Conservation (phyloP, 2,797 vertebrate genomes). For the Thunnus albacares region DNA sequence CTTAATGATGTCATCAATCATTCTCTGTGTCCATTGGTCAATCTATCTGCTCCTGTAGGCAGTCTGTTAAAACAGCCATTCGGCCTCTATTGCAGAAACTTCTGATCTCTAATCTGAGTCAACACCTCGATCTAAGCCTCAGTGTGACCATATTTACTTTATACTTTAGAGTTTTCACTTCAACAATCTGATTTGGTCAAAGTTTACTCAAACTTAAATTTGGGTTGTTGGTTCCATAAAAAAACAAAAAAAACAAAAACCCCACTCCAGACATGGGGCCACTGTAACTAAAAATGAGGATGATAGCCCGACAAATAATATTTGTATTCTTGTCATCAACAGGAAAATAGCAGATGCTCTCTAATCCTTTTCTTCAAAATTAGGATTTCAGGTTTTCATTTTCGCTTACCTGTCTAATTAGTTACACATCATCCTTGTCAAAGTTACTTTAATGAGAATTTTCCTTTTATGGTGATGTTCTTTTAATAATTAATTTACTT, state of each 20-base stretch:
- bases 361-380: slow-evolving; percentile 28
- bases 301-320: slow-evolving; percentile 16
- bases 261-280: neutral
- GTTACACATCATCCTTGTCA: slow-evolving; percentile 24
- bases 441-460: slow-evolving; percentile 21
- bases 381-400: slow-evolving; percentile 33
- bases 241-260: slow-evolving; percentile 11
- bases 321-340: slow-evolving; percentile 15
- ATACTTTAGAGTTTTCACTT: slow-evolving; percentile 1
- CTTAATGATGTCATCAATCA: slow-evolving; percentile 85
- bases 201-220: slow-evolving; percentile 7
- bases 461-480: neutral
- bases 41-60: slow-evolving; percentile 68
- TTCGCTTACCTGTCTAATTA: slow-evolving; percentile 19
- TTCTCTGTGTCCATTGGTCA: slow-evolving; percentile 77
- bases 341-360: slow-evolving; percentile 15
- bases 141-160: slow-evolving; percentile 1
- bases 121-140: slow-evolving; percentile 9
- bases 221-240: neutral
- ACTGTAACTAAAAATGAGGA: slow-evolving; percentile 24
- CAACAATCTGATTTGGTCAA: neutral
- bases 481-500: slow-evolving; percentile 25
- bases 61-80: slow-evolving; percentile 66
- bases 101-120: slow-evolving; percentile 49
- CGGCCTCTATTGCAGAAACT: slow-evolving; percentile 36